A percentile compares a stretch with the other conserved stretches of the same genome.
Conservation (phyloP, 2,113 vertebrate genomes). For the Gambusia affinis region DNA sequence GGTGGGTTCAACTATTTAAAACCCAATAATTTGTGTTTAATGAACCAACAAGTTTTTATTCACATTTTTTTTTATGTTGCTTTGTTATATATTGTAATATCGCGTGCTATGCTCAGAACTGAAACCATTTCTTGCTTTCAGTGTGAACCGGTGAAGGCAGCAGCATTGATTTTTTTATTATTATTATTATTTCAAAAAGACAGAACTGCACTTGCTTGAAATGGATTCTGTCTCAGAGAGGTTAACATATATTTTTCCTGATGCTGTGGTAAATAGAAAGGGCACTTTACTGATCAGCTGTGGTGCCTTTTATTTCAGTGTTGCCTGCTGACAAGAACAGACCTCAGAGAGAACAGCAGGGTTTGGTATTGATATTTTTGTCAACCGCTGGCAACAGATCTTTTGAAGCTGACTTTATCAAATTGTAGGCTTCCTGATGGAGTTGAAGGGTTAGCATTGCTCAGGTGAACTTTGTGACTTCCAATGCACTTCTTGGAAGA, state of each 20-base stretch:
- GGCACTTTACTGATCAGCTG: background rate
- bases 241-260: background rate
- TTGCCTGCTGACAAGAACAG: background rate
- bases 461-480: background rate
- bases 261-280: background rate
- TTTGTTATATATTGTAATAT: background rate
- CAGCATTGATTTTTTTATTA: background rate
- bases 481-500: background rate
- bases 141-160: background rate
- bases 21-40: too few relatives aligned
- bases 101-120: background rate
- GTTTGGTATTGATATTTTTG: background rate
- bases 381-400: background rate
- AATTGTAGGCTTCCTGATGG: background rate
- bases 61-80: background rate
- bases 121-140: background rate
- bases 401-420: background rate
- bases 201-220: background rate
- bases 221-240: background rate
- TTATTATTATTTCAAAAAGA: background rate
- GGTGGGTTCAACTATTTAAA: too few relatives aligned
- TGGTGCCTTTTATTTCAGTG: background rate
- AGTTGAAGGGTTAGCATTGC: background rate
- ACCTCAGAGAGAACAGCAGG: background rate
- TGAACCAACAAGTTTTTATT: too few relatives aligned